phyloP scores from a whole-genome alignment of 2,113 vertebrate species.

The Chionodraco myersi region DNA sequence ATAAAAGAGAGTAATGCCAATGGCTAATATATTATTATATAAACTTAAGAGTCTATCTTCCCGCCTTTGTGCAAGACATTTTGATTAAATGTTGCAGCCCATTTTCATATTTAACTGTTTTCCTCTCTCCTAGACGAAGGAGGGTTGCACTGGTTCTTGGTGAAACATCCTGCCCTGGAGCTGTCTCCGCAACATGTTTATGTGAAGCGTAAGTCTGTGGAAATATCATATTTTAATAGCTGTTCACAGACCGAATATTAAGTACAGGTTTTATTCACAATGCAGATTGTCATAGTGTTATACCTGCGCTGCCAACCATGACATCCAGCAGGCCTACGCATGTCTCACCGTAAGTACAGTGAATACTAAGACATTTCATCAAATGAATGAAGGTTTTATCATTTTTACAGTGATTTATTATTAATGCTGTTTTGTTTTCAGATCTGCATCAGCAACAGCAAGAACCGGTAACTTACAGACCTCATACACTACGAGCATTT shows the following conservation, averaged over 20 bases:
- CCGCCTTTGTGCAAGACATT: not conserved
- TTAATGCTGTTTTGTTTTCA: conserved; percentile 22
- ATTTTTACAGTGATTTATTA: not conserved
- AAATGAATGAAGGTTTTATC: not conserved
- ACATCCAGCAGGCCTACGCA: not conserved
- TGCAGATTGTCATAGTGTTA: not conserved
- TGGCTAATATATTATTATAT: not conserved
- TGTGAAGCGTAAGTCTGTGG: conserved; percentile 69
- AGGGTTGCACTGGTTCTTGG: conserved; percentile 71
- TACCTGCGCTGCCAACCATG: not conserved
- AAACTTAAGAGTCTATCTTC: not conserved
- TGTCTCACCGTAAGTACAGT: not conserved
- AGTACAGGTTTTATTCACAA: not conserved
- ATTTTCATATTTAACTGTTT: not conserved
- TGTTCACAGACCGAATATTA: not conserved
- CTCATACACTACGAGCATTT: not conserved
- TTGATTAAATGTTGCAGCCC: not conserved
- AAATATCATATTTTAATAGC: not conserved
- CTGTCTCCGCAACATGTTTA: conserved; percentile 49
- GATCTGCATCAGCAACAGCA: conserved; percentile 2
- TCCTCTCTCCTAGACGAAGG: conserved; percentile 69
- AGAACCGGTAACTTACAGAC: conserved; percentile 28
- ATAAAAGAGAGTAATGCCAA: not conserved
- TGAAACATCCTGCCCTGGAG: conserved; percentile 72
- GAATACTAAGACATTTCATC: not conserved